Evolutionary conservation across 2,797 vertebrate genomes (phyloP).

Genomic region (Sebastes trivittatus): DNA sequence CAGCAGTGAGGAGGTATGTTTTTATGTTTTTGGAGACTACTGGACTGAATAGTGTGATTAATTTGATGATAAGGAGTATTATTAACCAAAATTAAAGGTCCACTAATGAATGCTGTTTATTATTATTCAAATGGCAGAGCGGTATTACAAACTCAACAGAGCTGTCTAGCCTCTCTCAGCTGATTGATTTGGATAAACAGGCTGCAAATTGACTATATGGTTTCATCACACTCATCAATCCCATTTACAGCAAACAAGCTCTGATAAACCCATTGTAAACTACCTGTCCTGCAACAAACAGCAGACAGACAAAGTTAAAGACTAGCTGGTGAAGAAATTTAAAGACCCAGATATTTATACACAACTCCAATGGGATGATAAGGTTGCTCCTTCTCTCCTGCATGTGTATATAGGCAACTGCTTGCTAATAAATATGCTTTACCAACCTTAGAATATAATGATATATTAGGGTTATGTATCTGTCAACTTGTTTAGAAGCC

Average conservation of each 20-base stretch:
- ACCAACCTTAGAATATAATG: not conserved
- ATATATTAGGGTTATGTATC: not conserved
- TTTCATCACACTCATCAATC: not conserved
- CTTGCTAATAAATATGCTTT: not conserved
- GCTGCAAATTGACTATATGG: not conserved
- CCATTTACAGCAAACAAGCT: not conserved
- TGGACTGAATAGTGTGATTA: not conserved
- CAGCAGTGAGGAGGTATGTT: not conserved
- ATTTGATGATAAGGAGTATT: not conserved
- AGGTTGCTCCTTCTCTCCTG: not conserved
- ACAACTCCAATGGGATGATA: not conserved
- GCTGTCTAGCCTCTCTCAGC: not conserved
- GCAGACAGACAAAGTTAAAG: not conserved
- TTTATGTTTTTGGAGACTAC: not conserved
- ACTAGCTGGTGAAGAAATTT: not conserved
- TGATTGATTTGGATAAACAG: not conserved
- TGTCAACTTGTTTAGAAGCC: not conserved
- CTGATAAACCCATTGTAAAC: accelerated
- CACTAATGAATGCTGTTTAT: not conserved
- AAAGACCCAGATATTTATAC: not conserved
- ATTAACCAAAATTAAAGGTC: not conserved
- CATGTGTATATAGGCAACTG: not conserved
- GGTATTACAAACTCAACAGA: not conserved
- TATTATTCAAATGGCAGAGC: not conserved
- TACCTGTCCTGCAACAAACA: not conserved